These are phyloP conservation scores for Phyllotreta striolata DNA, from an alignment of 2,888 invertebrate genomes.

Conservation along the genomic window DNA sequence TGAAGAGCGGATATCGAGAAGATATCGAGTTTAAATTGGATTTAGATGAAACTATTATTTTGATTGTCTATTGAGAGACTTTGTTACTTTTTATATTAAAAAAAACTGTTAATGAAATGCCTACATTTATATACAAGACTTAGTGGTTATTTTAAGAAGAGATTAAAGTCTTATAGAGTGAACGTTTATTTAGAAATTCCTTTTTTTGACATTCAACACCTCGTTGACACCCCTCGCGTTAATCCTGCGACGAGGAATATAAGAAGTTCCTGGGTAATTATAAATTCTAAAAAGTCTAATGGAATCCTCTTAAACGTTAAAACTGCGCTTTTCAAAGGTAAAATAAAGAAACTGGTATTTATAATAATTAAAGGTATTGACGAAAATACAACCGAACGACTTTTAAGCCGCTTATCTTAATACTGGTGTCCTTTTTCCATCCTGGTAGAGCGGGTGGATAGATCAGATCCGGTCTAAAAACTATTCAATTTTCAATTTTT, in stretches of 20 bases:
- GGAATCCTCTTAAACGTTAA: slow-evolving; percentile 32
- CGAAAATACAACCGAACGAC: slow-evolving; percentile 32
- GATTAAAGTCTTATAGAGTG: too few relatives aligned
- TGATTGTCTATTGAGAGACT: too few relatives aligned
- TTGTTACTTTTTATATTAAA: too few relatives aligned
- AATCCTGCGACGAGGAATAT: too few relatives aligned
- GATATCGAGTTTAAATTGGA: slow-evolving; percentile 7
- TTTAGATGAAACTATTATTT: too few relatives aligned
- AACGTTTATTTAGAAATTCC: too few relatives aligned
- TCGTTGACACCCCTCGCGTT: too few relatives aligned
- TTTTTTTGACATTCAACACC: too few relatives aligned
- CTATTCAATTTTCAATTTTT: not conserved
- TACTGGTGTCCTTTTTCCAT: slow-evolving; percentile 29
- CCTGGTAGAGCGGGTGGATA: slow-evolving; percentile 8
- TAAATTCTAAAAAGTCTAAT: slow-evolving; percentile 9
- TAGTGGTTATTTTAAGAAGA: too few relatives aligned
- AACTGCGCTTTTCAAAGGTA: slow-evolving; percentile 21
- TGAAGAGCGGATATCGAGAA: slow-evolving; percentile 5
- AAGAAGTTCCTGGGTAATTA: slow-evolving; percentile 5
- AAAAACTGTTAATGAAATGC: too few relatives aligned
- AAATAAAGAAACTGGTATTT: slow-evolving; percentile 29
- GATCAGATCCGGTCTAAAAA: slow-evolving; percentile 1
- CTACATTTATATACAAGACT: too few relatives aligned
- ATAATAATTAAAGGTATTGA: slow-evolving; percentile 32
- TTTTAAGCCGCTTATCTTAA: slow-evolving; percentile 39